A percentile compares a stretch with the other conserved stretches of the same genome.
These are phyloP conservation scores for Drosophila lowei DNA, from an alignment of 1,140 invertebrate genomes.

Conservation along the genomic window DNA sequence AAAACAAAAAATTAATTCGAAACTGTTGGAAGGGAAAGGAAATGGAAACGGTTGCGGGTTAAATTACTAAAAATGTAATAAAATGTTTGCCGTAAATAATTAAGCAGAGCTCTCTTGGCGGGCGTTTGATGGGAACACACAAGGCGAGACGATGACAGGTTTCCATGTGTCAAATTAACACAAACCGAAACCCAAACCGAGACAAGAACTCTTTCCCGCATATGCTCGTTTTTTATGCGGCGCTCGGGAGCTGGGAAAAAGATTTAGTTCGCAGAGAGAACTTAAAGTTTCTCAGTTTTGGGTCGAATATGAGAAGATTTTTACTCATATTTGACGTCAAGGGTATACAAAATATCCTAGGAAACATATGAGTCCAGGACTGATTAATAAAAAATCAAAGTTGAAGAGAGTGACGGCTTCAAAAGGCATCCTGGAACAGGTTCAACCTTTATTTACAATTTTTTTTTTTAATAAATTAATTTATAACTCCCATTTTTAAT, in stretches of 20 bases:
- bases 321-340: too few species aligned
- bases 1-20: conserved; percentile 22
- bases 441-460: too few species aligned
- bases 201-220: conserved; percentile 1
- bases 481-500: too few species aligned
- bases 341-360: too few species aligned
- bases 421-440: too few species aligned
- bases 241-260: too few species aligned
- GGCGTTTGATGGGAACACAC: conserved; percentile 50
- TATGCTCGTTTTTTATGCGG: neutral
- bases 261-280: neutral
- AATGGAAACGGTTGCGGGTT: conserved; percentile 46
- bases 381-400: too few species aligned
- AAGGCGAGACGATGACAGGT: conserved; percentile 38
- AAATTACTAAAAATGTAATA: conserved; percentile 79
- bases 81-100: conserved; percentile 76
- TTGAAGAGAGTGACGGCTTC: too few species aligned
- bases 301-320: too few species aligned
- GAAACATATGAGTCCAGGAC: too few species aligned
- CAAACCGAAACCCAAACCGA: neutral
- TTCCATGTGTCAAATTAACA: conserved; percentile 53
- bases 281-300: neutral
- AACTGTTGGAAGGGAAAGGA: conserved; percentile 8
- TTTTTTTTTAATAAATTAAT: too few species aligned
- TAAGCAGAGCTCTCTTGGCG: conserved; percentile 44